These are phyloP conservation scores for Gymnoscelis rufifasciata DNA, from an alignment of 2,888 invertebrate genomes.

Conservation along the genomic window DNA sequence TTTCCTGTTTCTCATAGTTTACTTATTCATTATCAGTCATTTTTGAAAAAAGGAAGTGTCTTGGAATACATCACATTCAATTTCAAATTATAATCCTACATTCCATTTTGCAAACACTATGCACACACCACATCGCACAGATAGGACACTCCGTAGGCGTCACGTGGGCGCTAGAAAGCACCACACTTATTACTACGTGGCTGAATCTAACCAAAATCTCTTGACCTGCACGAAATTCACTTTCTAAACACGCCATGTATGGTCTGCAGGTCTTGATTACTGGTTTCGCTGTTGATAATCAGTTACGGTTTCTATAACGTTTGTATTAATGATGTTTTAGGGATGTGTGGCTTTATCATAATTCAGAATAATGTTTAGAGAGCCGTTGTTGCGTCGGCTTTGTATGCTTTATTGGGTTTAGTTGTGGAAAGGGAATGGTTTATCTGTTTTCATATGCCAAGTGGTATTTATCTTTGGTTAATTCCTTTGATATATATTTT, in stretches of 20 bases:
- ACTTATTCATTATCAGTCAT: too few relatives aligned
- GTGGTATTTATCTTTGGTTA: too few relatives aligned
- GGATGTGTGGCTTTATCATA: constrained; percentile 38
- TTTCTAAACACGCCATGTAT: constrained; percentile 17
- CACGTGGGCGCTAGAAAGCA: constrained; percentile 69
- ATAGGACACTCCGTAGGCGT: constrained; percentile 58
- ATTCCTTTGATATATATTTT: too few relatives aligned
- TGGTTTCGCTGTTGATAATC: constrained; percentile 54
- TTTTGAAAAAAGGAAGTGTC: too few relatives aligned
- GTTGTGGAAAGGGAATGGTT: too few relatives aligned
- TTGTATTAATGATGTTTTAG: constrained; percentile 65
- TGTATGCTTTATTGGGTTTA: neutral
- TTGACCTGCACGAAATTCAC: constrained; percentile 31
- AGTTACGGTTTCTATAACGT: constrained; percentile 57
- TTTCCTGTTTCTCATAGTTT: too few relatives aligned
- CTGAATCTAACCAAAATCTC: constrained; percentile 46
- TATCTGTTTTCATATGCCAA: too few relatives aligned
- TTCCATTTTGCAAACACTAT: constrained; percentile 32
- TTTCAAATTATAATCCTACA: neutral
- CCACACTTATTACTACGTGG: constrained; percentile 65
- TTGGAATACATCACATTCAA: neutral
- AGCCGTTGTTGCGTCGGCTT: constrained; percentile 14
- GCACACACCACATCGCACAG: constrained; percentile 44
- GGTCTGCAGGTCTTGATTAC: constrained; percentile 12
- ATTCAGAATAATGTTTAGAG: constrained; percentile 22